Conservation (phyloP, 2,888 invertebrate species). For the Pyrochroa serraticornis region DNA sequence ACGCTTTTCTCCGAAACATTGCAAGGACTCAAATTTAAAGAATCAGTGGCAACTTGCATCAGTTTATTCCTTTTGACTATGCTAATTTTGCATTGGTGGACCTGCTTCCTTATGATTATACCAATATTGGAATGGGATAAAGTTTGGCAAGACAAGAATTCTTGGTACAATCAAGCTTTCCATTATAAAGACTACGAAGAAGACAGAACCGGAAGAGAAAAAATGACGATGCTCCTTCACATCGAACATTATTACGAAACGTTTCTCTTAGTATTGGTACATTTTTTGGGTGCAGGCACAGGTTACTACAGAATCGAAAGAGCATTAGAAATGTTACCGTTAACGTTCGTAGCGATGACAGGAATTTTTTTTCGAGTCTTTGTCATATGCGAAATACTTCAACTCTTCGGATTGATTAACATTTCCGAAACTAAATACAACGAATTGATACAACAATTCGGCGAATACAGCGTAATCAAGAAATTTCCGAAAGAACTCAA, state of each 20-base stretch:
- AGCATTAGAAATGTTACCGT: conserved; percentile 34
- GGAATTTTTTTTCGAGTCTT: conserved; percentile 45
- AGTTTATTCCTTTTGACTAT: conserved; percentile 23
- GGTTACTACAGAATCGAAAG: conserved; percentile 30
- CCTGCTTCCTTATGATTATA: conserved; percentile 30
- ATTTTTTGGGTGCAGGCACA: conserved; percentile 44
- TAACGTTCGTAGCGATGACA: conserved; percentile 35
- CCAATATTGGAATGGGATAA: no score
- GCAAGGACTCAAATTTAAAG: conserved; percentile 3
- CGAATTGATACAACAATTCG: conserved; percentile 59
- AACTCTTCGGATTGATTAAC: conserved; percentile 42
- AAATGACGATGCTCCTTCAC: no score
- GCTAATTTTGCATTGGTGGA: conserved; percentile 34
- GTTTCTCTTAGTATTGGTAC: no score
- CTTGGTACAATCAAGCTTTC: no score
- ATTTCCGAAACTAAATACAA: conserved; percentile 56
- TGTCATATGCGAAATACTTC: conserved; percentile 41
- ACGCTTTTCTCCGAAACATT: conserved; percentile 12
- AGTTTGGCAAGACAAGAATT: no score
- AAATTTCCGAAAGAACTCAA: conserved; percentile 59
- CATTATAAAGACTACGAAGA: no score
- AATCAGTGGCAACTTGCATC: conserved; percentile 17
- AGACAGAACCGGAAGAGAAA: no score
- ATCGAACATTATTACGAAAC: no score
- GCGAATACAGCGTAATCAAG: conserved; percentile 62